Percentiles rank a stretch among this genome's conserved stretches.
Evolutionary conservation across 2,888 invertebrate species (phyloP).

Genomic region (Philonicus albiceps): DNA sequence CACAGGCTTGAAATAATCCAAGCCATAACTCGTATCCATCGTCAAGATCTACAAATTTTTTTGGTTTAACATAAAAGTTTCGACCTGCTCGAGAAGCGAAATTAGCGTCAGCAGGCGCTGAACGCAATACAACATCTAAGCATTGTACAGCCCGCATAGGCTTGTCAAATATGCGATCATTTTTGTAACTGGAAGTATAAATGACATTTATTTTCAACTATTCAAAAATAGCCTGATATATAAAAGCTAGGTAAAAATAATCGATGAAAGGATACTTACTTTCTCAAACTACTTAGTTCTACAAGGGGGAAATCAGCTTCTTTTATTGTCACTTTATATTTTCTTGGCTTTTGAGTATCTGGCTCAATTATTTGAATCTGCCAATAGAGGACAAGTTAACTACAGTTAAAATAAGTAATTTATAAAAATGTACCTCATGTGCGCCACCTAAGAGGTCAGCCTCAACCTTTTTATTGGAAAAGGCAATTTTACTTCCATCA

Average conservation of each 20-base stretch:
- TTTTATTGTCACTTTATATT: slow-evolving; percentile 55
- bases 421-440: slow-evolving; percentile 52
- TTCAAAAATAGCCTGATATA: too few relatives aligned
- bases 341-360: background rate
- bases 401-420: background rate
- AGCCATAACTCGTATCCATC: slow-evolving; percentile 90
- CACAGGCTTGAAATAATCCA: slow-evolving; percentile 91
- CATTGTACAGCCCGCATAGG: slow-evolving; percentile 67
- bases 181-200: slow-evolving; percentile 54
- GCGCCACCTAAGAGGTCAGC: slow-evolving; percentile 44
- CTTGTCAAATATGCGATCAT: slow-evolving; percentile 57
- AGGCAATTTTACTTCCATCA: slow-evolving; percentile 77
- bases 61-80: slow-evolving; percentile 76
- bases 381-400: background rate
- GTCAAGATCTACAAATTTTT: slow-evolving; percentile 66
- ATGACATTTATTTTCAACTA: background rate
- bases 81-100: slow-evolving; percentile 62
- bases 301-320: slow-evolving; percentile 53
- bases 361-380: slow-evolving; percentile 54
- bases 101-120: slow-evolving; percentile 59
- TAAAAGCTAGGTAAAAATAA: too few relatives aligned
- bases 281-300: slow-evolving; percentile 55
- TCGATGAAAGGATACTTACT: slow-evolving; percentile 50
- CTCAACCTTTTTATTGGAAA: slow-evolving; percentile 56
- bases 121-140: slow-evolving; percentile 72